phyloP scores from a whole-genome alignment of 2,888 invertebrate genomes.

The Lypha dubia region DNA sequence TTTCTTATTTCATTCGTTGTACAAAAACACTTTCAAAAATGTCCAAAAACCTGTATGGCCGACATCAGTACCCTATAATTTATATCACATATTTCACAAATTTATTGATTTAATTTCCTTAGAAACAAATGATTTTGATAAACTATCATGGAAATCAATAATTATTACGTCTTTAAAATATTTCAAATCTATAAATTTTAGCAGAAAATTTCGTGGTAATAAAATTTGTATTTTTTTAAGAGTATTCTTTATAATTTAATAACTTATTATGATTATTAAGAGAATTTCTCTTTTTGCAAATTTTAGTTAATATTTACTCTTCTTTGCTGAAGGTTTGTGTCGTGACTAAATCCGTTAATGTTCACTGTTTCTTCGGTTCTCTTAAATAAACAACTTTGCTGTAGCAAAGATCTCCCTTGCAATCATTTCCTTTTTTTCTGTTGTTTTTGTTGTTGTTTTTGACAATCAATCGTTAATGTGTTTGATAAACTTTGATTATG shows the following conservation, averaged over 20 bases:
- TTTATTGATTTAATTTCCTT: not conserved
- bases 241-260: not conserved
- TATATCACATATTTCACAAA: not conserved
- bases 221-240: not conserved
- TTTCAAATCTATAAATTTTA: conserved; percentile 2
- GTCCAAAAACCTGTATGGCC: too few species aligned
- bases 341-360: not conserved
- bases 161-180: not conserved
- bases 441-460: conserved; percentile 33
- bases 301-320: not conserved
- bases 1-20: too few species aligned
- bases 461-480: conserved; percentile 44
- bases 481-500: conserved; percentile 38
- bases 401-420: not conserved
- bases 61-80: not conserved
- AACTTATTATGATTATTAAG: not conserved
- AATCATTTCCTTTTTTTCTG: not conserved
- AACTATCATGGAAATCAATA: not conserved
- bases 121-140: not conserved
- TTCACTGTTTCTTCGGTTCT: not conserved
- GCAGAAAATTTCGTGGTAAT: not conserved
- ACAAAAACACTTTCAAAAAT: too few species aligned
- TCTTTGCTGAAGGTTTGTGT: conserved; percentile 16
- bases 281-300: not conserved
- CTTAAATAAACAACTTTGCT: conserved; percentile 55